Evolutionary conservation across 2,888 invertebrate species (phyloP).

Genomic region (Tridacna gigas): DNA sequence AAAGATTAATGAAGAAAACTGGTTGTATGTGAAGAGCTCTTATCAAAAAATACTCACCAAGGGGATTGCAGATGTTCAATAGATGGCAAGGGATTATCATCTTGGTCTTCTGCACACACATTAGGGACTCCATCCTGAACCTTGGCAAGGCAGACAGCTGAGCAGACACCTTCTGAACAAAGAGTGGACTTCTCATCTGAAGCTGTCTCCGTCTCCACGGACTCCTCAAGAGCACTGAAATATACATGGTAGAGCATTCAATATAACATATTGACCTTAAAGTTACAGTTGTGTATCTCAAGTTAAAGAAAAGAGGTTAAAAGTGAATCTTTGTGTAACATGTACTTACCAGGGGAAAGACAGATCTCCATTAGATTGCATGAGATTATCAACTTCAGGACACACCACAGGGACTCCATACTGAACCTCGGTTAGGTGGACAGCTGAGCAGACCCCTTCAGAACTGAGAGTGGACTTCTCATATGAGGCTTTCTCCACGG

Average conservation of each 20-base stretch:
- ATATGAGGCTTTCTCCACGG: background rate
- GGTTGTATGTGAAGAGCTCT: too few species aligned
- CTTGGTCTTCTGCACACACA: conserved; percentile 3
- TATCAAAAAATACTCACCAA: conserved; percentile 6
- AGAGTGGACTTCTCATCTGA: background rate
- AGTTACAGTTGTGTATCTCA: too few species aligned
- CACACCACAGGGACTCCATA: conserved; percentile 5
- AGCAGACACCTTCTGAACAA: background rate
- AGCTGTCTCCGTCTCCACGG: background rate
- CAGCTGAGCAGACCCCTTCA: background rate
- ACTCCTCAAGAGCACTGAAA: background rate
- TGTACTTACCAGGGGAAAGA: background rate
- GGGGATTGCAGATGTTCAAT: background rate
- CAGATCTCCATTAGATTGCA: background rate
- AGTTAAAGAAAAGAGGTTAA: background rate
- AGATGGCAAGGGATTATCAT: conserved; percentile 9
- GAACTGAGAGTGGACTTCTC: background rate
- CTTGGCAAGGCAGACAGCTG: background rate
- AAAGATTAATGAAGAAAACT: too few species aligned
- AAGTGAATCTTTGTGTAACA: background rate
- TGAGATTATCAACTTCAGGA: background rate
- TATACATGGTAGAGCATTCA: background rate
- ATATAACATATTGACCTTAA: too few species aligned
- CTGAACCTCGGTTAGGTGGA: background rate
- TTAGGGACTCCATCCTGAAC: background rate